A percentile compares a stretch with the other conserved stretches of the same genome.
These are phyloP conservation scores for Drosophila eugracilis DNA, from an alignment of 1,140 invertebrate genomes.

Conservation along the genomic window DNA sequence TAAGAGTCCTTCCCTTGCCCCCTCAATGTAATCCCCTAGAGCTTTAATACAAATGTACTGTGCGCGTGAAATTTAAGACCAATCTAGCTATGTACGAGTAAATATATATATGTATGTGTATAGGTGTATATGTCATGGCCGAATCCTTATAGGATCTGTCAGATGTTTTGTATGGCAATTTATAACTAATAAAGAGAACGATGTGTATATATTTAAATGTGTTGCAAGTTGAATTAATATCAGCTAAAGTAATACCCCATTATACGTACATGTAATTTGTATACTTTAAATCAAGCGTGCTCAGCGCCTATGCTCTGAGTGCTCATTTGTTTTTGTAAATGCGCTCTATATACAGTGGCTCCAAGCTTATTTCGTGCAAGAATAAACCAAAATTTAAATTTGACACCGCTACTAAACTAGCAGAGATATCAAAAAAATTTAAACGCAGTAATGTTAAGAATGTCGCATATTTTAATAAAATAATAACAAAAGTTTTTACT, in stretches of 20 bases:
- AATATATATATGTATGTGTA: not conserved
- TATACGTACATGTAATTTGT: not conserved
- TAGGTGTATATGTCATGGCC: not conserved
- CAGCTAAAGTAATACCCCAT: not conserved
- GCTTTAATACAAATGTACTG: conserved; percentile 29
- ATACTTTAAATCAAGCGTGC: too few relatives aligned
- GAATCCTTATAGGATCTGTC: conserved; percentile 16
- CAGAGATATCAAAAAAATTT: too few relatives aligned
- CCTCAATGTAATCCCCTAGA: conserved; percentile 10
- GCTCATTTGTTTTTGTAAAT: too few relatives aligned
- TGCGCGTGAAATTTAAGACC: conserved; percentile 4
- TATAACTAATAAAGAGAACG: conserved; percentile 33
- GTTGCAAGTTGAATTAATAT: not conserved
- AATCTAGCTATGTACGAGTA: conserved; percentile 2
- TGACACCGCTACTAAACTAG: too few relatives aligned
- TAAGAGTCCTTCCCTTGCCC: conserved; percentile 16
- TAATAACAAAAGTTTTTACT: too few relatives aligned
- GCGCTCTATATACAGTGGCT: too few relatives aligned
- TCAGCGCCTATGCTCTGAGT: too few relatives aligned
- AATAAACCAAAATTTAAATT: too few relatives aligned
- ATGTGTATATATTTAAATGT: conserved; percentile 6
- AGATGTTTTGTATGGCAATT: conserved; percentile 2
- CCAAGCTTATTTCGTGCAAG: too few relatives aligned
- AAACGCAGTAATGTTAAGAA: too few relatives aligned
- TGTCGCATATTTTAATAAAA: too few relatives aligned